phyloP scores from a whole-genome alignment of 2,113 vertebrate genomes.

The Gymnorhina tibicen region DNA sequence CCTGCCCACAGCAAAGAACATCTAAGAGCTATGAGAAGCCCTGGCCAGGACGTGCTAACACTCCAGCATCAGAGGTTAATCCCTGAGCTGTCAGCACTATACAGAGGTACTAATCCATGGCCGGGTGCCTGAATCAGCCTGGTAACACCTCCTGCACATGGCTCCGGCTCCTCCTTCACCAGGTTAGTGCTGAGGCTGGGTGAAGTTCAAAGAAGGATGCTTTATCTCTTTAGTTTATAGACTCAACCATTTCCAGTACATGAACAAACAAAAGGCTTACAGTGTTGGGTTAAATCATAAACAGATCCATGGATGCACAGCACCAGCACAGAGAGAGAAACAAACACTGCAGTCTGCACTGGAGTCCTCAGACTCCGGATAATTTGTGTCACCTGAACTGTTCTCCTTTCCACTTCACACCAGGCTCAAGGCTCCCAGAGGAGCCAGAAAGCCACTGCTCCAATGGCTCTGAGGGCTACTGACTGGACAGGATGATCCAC shows the following conservation, averaged over 20 bases:
- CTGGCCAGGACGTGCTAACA: background rate
- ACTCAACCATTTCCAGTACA: background rate
- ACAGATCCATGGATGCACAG: background rate
- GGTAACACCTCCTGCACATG: background rate
- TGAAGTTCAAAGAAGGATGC: background rate
- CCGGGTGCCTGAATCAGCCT: background rate
- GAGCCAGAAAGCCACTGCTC: background rate
- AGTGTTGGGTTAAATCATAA: background rate
- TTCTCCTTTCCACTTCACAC: background rate
- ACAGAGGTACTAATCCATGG: conserved; percentile 13
- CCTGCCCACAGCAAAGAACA: background rate
- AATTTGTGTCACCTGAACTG: background rate
- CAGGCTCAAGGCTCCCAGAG: background rate
- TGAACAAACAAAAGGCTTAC: background rate
- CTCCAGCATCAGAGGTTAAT: conserved; percentile 20
- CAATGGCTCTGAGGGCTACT: background rate
- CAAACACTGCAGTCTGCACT: background rate
- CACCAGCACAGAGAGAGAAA: background rate
- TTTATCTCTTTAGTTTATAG: background rate
- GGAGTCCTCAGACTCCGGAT: background rate
- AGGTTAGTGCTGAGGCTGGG: background rate
- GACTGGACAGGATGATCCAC: background rate
- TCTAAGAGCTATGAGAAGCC: background rate
- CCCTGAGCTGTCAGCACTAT: background rate
- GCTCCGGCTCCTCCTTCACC: background rate